Evolutionary conservation across 2,797 vertebrate species (phyloP), one percentile per base, ranked within the genome.

Genomic region (Coregonus sp.): DNA sequence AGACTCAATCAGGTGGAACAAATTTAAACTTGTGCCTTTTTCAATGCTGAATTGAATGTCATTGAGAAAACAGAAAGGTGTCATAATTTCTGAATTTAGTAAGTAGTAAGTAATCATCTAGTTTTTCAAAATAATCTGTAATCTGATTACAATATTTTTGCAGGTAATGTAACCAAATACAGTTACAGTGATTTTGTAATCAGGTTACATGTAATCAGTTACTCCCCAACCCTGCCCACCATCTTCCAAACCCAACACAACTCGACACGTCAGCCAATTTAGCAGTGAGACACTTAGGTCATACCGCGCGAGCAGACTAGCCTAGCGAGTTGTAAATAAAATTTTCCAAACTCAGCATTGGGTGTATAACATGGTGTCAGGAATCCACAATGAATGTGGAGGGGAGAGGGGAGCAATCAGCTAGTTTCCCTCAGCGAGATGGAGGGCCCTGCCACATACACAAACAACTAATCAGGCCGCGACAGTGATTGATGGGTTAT

Each of bases 401-500:
- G 86, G 92, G 90, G 90, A 90, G 90, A 93, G 90, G 89, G 89
- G 93, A 95, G 95, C 94, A 96, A 96, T 98, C 96, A 96, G 95
- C 91, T 94, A 92, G 90, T 95, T 96, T 96, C 95, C 86, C 94
- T 96, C 90, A 91, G 87, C 66, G 93, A 98, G 96, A 97, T 95
- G 94, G 95, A 97, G 94, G 93, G 94, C 95, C 91, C 90, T 92
- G 93, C 94, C 94, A 93, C 92, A 94, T 9, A 47, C 94, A 95
- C 94, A 95, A 96, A 95, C 95, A 96, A 96, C 95, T 96, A 97
- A 98, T 97, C 96, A 95, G 93, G 81, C 75, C 54, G 63, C 16
- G 93, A 95, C 88, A 81, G 92, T 97, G 96, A 98, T 91, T 94
- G 95, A 98, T 98, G 94, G 86, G 88, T 92, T 87, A 91, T 90